These are phyloP conservation scores for Pyrrhura leucotis DNA, from an alignment of 2,797 vertebrate species.

Conservation along the genomic window DNA sequence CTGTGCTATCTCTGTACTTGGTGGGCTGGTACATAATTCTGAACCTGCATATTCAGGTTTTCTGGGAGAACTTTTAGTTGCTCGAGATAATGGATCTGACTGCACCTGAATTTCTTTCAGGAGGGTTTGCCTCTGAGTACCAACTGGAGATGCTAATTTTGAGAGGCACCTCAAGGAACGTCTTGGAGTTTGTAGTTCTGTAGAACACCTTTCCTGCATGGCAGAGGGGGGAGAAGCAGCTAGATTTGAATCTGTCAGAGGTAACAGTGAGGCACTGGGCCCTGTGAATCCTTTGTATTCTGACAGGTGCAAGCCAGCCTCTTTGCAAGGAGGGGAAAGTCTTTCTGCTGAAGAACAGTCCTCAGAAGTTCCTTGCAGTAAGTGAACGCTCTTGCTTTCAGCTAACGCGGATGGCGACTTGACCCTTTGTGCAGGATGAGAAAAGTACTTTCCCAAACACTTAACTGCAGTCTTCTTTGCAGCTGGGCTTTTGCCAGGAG, in stretches of 20 bases:
- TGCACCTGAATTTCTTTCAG: neutral
- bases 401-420: conserved; percentile 71
- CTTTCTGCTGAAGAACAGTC: conserved; percentile 37
- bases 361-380: conserved; percentile 65
- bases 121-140: neutral
- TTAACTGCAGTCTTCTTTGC: conserved; percentile 34
- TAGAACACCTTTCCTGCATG: neutral
- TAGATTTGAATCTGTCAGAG: neutral
- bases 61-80: neutral
- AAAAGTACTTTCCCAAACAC: conserved; percentile 43
- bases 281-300: neutral
- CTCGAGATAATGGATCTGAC: neutral
- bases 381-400: conserved; percentile 10
- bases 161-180: conserved; percentile 15
- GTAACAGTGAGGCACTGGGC: neutral
- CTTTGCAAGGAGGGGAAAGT: conserved; percentile 75
- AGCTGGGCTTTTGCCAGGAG: conserved; percentile 26
- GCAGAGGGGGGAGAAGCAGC: neutral
- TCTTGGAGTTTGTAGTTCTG: conserved; percentile 3
- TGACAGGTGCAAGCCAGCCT: neutral
- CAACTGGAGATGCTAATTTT: neutral
- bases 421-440: conserved; percentile 35
- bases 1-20: neutral
- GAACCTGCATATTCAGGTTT: neutral
- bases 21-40: neutral